Evolutionary conservation across 2,888 invertebrate species (phyloP).

Genomic region (Apotomis betuletana): DNA sequence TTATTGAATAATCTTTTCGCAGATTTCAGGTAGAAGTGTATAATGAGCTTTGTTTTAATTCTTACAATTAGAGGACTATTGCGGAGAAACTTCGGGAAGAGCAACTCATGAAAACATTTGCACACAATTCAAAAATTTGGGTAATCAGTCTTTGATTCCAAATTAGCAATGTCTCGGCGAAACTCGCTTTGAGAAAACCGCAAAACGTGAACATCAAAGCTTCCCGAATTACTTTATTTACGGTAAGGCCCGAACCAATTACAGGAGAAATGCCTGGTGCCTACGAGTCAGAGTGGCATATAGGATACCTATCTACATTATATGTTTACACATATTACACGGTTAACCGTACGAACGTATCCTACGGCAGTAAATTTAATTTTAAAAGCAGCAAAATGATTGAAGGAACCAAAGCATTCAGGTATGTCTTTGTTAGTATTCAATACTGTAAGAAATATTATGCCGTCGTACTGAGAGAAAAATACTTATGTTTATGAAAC

Average conservation of each 20-base stretch:
- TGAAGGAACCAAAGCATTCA: too few relatives aligned
- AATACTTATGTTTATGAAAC: too few relatives aligned
- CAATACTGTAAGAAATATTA: too few relatives aligned
- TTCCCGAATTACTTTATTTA: slow-evolving; percentile 20
- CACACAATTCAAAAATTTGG: neutral
- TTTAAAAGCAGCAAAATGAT: too few relatives aligned
- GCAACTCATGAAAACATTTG: neutral
- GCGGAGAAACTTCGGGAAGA: too few relatives aligned
- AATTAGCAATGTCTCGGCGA: slow-evolving; percentile 1
- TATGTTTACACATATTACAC: neutral
- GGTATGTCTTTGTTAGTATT: too few relatives aligned
- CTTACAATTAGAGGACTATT: too few relatives aligned
- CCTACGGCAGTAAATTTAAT: too few relatives aligned
- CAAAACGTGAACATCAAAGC: slow-evolving; percentile 17
- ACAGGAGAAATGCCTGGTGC: slow-evolving; percentile 11
- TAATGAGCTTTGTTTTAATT: too few relatives aligned
- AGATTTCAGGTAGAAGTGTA: too few relatives aligned
- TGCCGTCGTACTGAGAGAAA: too few relatives aligned
- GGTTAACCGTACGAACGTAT: neutral
- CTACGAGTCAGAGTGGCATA: neutral
- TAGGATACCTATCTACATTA: neutral
- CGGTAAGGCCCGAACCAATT: slow-evolving; percentile 18
- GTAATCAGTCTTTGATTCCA: neutral
- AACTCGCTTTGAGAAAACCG: slow-evolving; percentile 8
- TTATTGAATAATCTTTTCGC: too few relatives aligned